Evolutionary conservation across 2,888 invertebrate genomes (phyloP).

Genomic region (Chrysolina americana): DNA sequence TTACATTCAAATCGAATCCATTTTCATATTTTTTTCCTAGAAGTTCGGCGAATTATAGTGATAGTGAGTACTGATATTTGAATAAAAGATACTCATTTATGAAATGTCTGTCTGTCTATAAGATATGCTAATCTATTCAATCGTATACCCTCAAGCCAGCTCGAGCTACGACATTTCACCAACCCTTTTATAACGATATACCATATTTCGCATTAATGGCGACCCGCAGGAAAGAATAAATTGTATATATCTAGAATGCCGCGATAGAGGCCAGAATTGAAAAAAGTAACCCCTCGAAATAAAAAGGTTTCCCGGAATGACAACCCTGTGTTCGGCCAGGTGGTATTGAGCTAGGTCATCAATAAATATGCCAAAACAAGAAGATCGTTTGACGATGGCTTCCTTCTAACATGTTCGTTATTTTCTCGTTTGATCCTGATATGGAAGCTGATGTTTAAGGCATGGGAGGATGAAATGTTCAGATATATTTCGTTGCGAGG

Average conservation of each 20-base stretch:
- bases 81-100: no score
- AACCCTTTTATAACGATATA: slow-evolving; percentile 9
- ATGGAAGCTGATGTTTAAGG: no score
- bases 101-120: background rate
- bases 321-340: background rate
- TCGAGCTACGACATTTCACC: background rate
- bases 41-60: no score
- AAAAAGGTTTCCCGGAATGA: background rate
- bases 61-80: no score
- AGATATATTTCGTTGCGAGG: no score
- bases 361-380: slow-evolving; percentile 16
- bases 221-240: slow-evolving; percentile 4
- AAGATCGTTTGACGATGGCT: background rate
- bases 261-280: background rate
- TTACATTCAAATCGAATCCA: no score
- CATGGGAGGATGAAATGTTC: no score
- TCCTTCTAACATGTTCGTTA: background rate
- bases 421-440: background rate
- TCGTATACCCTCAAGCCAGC: background rate
- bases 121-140: slow-evolving; percentile 6
- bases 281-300: slow-evolving; percentile 13
- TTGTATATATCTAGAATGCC: background rate
- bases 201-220: slow-evolving; percentile 12
- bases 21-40: no score
- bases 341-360: slow-evolving; percentile 16